A percentile compares a stretch with the other conserved stretches of the same genome.
These are phyloP conservation scores for Trematomus loennbergii DNA, from an alignment of 2,113 vertebrate species.

Conservation along the genomic window DNA sequence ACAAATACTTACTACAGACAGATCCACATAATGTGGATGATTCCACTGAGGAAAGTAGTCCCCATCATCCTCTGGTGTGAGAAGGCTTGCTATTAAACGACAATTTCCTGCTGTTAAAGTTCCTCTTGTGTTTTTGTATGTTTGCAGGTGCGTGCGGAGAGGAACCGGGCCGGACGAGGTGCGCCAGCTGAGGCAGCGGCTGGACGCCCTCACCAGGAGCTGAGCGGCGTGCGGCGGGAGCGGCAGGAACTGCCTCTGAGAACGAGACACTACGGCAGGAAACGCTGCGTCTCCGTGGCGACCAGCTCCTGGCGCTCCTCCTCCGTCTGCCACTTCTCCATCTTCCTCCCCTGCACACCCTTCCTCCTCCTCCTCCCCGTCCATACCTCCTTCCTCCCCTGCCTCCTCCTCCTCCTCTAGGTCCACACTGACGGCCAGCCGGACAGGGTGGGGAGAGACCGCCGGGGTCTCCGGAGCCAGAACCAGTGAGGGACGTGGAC, in stretches of 20 bases:
- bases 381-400: constrained; percentile 45
- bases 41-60: too few relatives aligned
- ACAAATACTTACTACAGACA: too few relatives aligned
- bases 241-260: constrained; percentile 90
- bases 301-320: constrained; percentile 25
- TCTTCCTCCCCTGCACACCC: constrained; percentile 40
- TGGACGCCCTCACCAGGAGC: constrained; percentile 94
- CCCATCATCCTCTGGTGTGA: too few relatives aligned
- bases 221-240: constrained; percentile 89
- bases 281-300: constrained; percentile 60
- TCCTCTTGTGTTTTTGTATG: not conserved
- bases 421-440: constrained; percentile 55
- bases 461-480: constrained; percentile 83
- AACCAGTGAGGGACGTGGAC: constrained; percentile 91
- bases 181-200: constrained; percentile 91
- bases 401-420: constrained; percentile 61
- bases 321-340: constrained; percentile 19
- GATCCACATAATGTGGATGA: too few relatives aligned
- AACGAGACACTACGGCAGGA: constrained; percentile 85
- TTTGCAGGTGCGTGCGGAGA: constrained; percentile 88
- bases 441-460: constrained; percentile 65
- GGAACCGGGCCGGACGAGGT: constrained; percentile 94
- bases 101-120: too few relatives aligned
- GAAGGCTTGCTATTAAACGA: too few relatives aligned
- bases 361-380: constrained; percentile 66